Base-by-base conservation (phyloP, 2,797 vertebrate species). In the Premnoplex brunnescens region DNA sequence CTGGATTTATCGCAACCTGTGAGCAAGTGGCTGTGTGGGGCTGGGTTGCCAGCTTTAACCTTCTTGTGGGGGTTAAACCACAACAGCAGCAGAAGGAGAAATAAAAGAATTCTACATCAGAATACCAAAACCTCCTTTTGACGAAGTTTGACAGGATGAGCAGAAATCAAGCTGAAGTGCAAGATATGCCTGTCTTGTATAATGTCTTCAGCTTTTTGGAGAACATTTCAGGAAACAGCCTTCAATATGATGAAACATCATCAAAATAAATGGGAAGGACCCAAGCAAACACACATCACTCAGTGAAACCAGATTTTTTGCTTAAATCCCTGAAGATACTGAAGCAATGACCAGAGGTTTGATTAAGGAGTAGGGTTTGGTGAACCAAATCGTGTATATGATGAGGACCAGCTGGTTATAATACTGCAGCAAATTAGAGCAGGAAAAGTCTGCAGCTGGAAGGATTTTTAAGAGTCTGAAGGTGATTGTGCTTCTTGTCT, bases 101-200 rank as follows among this genome's bases (percentile, higher is more conserved):
- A 66, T 58, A 52, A 80, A 92, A 80, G 32, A 83, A 44, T 36
- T 19, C 72, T 77, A 51, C 94, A 88, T 93, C 78, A 90, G 63
- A 92, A 68, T 41, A 68, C 37, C 37, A 48, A 94, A 88, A 58
- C 43, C 48, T 87, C 36, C 51, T 75, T 63, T 55, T 72, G 82
- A 88, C 34, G 37, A 49, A 63, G 28, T 58, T 95, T 96, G 92
- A 86, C 59, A 67, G 77, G 72, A 82, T 43, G 75, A 78, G 44
- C 80, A 49, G 89, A 91, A 97, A 89, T 96, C 39, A 89, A 84
- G 37, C 68, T 96, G 86, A 96, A 96, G 85, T 32, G 46, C 91
- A 80, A 96, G 71, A 52, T 77, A 54, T 13, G 68, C 78, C 11
- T 80, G 81, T 85, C 85, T 72, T 96, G 32, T 80, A 43, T 77